Base-by-base conservation (phyloP, 1,140 invertebrate genomes). In the Bombus waltoni region DNA sequence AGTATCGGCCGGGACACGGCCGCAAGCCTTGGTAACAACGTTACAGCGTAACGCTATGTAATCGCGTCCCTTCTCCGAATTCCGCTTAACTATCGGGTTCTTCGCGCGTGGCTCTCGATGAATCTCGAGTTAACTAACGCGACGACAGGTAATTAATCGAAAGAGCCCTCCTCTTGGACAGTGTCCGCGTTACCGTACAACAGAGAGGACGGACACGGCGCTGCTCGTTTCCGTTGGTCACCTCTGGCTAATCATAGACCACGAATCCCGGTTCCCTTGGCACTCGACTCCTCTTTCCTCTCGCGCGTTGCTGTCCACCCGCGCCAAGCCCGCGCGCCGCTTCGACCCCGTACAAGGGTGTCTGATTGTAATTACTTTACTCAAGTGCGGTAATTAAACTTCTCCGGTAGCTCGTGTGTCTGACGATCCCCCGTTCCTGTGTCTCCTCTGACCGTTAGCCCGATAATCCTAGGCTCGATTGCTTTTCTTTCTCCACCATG, bases 331-430 rank as follows among this genome's bases (percentile, higher is more conserved):
- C 62, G 74, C 6, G n/a, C 15, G 57, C 25, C 44, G 87, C 87
- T 72, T 42, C 75, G 28, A 81, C 77, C 73, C 77, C 68, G 65
- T 87, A 93, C 94, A 93, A 93, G 93, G 94, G 94, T 94, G 94
- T 95, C 94, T 94, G 92, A 95, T 95, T 94, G 94, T 95, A 95
- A 95, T 95, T 95, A 95, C 94, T 95, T 94, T 92, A 92, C 94
- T 95, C 94, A 95, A 95, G 94, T 94, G 93, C 92, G 91, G 92
- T 94, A 93, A 95, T 95, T 95, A 95, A 94, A 94, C 90, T 93
- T 94, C 94, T 95, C 94, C 73, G 90, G 92, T 95, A 86, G 91
- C 94, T 81, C 88, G 74, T 74, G 91, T 84, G 83, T 83, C 72
- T 73, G 83, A 78, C 83, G 87, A 89, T 71, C 76, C 44, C n/a